These are phyloP conservation scores for Taenaris catops DNA, from an alignment of 2,888 invertebrate genomes.

Conservation along the genomic window DNA sequence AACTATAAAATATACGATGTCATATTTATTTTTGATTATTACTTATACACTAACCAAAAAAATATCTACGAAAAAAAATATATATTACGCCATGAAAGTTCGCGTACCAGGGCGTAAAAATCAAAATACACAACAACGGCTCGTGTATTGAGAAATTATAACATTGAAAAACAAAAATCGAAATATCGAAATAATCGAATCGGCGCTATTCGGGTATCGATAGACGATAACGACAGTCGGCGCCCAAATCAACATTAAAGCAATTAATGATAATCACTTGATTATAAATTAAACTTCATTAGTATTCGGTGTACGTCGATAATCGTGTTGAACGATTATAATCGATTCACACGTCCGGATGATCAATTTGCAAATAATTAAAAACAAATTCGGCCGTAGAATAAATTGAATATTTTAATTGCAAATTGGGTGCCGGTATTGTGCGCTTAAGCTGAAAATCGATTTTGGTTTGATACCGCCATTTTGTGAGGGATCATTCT, in stretches of 20 bases:
- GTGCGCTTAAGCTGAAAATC: slow-evolving; percentile 25
- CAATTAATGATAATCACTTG: slow-evolving; percentile 6
- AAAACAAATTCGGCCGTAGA: slow-evolving; percentile 26
- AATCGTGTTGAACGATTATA: slow-evolving; percentile 9
- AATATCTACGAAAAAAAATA: no score
- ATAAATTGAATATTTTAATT: slow-evolving; percentile 33
- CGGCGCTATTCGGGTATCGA: no score
- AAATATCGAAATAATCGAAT: no score
- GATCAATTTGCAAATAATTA: slow-evolving; percentile 28
- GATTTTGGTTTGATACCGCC: slow-evolving; percentile 13
- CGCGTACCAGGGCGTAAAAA: no score
- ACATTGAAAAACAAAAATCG: no score
- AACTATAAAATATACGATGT: no score
- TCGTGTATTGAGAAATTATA: no score
- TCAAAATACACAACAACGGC: no score
- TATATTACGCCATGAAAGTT: no score
- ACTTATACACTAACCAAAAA: no score
- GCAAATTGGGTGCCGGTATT: slow-evolving; percentile 15
- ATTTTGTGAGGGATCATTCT: slow-evolving; percentile 10
- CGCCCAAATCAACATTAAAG: slow-evolving; percentile 5
- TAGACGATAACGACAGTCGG: background rate
- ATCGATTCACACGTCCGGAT: slow-evolving; percentile 20
- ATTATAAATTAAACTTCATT: slow-evolving; percentile 19
- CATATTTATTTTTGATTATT: no score
- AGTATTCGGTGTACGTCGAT: slow-evolving; percentile 7